Percentiles rank a stretch among this genome's conserved stretches.
Conservation (phyloP, 30 jellyfish, hydroid and myxozoan species). For the Mastigias papua region DNA sequence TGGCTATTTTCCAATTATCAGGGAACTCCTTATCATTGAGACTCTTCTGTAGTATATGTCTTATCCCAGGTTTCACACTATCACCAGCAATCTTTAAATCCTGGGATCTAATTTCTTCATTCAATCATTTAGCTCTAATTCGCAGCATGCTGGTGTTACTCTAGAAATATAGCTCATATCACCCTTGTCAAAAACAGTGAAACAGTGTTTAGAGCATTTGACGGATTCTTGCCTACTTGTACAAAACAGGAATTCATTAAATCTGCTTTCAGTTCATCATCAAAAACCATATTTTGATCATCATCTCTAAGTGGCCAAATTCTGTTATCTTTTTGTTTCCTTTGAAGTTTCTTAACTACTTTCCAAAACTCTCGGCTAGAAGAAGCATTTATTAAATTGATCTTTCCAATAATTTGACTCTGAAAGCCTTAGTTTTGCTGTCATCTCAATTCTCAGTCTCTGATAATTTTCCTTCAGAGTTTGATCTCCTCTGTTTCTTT, state of each 20-base stretch:
- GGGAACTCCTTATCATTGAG: constrained; percentile 3
- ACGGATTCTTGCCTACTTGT: background rate
- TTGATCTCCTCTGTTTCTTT: background rate
- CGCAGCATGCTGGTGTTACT: background rate
- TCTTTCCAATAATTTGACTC: background rate
- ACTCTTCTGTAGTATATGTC: constrained; percentile 5
- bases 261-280: background rate
- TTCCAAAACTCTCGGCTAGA: background rate
- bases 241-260: background rate
- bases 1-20: constrained; percentile 7
- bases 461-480: background rate
- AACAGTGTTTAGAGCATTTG: background rate
- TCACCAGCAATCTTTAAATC: constrained; percentile 27
- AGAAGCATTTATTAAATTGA: no score
- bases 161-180: background rate
- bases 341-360: background rate
- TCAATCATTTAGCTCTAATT: background rate
- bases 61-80: constrained; percentile 32
- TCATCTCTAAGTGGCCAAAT: background rate
- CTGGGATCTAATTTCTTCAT: constrained; percentile 9
- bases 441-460: background rate
- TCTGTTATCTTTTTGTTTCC: background rate
- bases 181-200: background rate
- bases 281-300: background rate
- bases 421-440: no score